Evolutionary conservation across 1,140 invertebrate species (phyloP).

Genomic region (Nautilus pompilius): DNA sequence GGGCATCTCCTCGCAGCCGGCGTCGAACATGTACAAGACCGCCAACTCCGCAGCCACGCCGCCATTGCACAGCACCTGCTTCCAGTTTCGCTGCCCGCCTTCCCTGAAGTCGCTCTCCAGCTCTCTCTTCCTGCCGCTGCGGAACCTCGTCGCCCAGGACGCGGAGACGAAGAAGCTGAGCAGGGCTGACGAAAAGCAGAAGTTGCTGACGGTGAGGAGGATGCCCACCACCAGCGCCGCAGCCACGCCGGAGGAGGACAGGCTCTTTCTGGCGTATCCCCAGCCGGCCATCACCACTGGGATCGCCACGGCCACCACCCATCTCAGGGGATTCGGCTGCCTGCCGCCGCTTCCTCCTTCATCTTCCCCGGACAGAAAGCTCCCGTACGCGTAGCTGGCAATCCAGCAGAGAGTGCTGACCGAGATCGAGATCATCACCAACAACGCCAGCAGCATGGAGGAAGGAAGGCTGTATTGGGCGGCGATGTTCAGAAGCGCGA

Average conservation of each 20-base stretch:
- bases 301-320: conserved; percentile 68
- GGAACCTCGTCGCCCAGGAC: conserved; percentile 79
- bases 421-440: conserved; percentile 4
- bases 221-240: conserved; percentile 74
- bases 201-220: conserved; percentile 74
- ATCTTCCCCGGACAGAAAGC: conserved; percentile 1
- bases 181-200: conserved; percentile 71
- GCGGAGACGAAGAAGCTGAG: conserved; percentile 77
- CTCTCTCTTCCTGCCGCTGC: conserved; percentile 67
- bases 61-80: conserved; percentile 86
- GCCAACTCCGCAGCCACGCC: conserved; percentile 78
- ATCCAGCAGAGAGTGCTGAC: conserved; percentile 8
- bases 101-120: conserved; percentile 79
- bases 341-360: not conserved
- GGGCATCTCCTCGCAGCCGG: conserved; percentile 69
- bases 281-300: conserved; percentile 67
- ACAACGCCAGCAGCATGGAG: not conserved
- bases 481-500: no score
- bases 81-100: conserved; percentile 84
- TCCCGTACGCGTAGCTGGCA: not conserved
- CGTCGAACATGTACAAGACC: conserved; percentile 78
- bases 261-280: conserved; percentile 67
- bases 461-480: no score
- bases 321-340: conserved; percentile 62
- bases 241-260: conserved; percentile 69